Evolutionary conservation across 2,888 invertebrate species (phyloP).

Genomic region (Nomada fucata): DNA sequence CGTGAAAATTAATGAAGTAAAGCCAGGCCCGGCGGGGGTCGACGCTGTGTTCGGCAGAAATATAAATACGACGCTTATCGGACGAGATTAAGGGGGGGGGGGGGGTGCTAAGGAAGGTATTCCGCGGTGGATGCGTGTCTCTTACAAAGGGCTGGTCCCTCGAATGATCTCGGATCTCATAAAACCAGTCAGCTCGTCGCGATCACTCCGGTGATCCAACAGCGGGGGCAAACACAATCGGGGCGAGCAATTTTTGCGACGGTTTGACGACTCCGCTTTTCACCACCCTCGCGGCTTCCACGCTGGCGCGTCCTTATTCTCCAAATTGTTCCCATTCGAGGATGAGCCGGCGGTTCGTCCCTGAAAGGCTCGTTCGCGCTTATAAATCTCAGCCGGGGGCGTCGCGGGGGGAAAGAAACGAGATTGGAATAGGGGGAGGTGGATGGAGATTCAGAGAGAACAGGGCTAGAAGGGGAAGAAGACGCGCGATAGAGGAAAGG

Average conservation of each 20-base stretch:
- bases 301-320: conserved; percentile 72
- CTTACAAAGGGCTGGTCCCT: conserved; percentile 53
- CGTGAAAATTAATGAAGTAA: conserved; percentile 39
- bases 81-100: conserved; percentile 20
- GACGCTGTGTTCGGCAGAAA: no score
- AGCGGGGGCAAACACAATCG: conserved; percentile 58
- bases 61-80: conserved; percentile 41
- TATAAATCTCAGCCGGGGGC: conserved; percentile 80
- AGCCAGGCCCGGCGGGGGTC: not conserved
- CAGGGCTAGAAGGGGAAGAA: conserved; percentile 29
- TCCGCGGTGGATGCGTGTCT: conserved; percentile 44
- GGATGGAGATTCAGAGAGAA: not conserved
- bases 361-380: conserved; percentile 79
- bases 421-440: conserved; percentile 16
- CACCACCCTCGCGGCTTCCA: conserved; percentile 57
- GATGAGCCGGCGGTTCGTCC: conserved; percentile 75
- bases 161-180: conserved; percentile 48
- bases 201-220: conserved; percentile 46
- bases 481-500: conserved; percentile 21
- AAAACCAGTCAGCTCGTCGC: conserved; percentile 38
- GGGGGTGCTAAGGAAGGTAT: conserved; percentile 20
- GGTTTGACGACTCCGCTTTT: conserved; percentile 57
- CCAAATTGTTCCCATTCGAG: conserved; percentile 80
- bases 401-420: conserved; percentile 53
- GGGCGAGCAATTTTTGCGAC: conserved; percentile 61